These are phyloP conservation scores for Suricata suricatta DNA, from an alignment of 2,113 vertebrate species.

Conservation along the genomic window DNA sequence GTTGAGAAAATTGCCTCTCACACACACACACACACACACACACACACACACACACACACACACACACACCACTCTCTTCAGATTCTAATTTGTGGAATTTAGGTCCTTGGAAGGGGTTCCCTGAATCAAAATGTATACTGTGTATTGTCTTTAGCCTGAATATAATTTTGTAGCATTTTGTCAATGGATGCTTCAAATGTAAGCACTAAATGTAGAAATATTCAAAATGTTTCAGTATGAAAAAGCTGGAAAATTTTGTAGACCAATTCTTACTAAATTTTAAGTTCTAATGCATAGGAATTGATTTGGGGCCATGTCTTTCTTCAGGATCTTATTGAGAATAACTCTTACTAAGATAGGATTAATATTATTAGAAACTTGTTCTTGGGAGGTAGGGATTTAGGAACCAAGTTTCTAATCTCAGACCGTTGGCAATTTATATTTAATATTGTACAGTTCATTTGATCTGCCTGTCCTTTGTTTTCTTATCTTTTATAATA, in stretches of 20 bases:
- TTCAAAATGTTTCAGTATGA: conserved; percentile 12
- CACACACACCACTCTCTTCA: too few species aligned
- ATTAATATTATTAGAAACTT: not conserved
- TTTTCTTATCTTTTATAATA: not conserved
- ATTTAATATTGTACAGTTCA: not conserved
- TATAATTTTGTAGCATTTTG: not conserved
- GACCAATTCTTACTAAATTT: conserved; percentile 27
- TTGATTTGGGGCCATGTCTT: not conserved
- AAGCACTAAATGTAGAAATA: not conserved
- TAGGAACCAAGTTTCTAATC: not conserved
- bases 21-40: not conserved
- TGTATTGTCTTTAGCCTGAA: not conserved
- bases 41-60: not conserved
- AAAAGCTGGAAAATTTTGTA: conserved; percentile 18
- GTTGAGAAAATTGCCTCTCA: not conserved
- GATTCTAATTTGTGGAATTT: not conserved
- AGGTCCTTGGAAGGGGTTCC: not conserved
- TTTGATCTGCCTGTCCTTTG: not conserved
- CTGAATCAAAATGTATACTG: conserved; percentile 2
- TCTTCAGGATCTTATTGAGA: not conserved
- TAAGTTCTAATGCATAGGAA: not conserved
- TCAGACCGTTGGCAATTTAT: not conserved
- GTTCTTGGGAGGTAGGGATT: not conserved
- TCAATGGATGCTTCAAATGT: not conserved
- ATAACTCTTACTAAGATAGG: not conserved